Conservation (phyloP, 1,140 invertebrate genomes). For the Carposina sasakii region DNA sequence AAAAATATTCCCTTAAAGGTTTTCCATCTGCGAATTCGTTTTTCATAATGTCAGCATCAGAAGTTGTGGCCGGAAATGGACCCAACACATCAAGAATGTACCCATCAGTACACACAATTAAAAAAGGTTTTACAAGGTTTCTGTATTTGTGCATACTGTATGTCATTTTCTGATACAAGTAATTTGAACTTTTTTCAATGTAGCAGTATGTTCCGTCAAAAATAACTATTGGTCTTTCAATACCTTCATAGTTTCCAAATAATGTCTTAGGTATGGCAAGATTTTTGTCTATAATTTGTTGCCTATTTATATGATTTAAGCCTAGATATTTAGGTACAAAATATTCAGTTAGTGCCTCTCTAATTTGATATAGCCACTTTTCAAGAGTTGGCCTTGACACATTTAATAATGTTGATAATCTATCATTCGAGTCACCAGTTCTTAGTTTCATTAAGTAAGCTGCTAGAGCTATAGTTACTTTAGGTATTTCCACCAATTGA, state of each 20-base stretch:
- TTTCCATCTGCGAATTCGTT: background rate
- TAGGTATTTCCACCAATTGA: conserved; percentile 15
- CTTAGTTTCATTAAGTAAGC: conserved; percentile 22
- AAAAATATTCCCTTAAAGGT: background rate
- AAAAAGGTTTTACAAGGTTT: conserved; percentile 8
- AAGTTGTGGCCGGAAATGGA: background rate
- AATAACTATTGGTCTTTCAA: conserved; percentile 13
- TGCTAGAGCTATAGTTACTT: conserved; percentile 4
- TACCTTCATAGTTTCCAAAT: conserved; percentile 17
- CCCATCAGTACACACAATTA: conserved; percentile 17
- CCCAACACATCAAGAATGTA: conserved; percentile 10
- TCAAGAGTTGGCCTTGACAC: conserved; percentile 19
- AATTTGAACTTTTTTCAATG: conserved; percentile 19
- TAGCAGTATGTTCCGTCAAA: conserved; percentile 21
- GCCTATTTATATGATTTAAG: conserved; percentile 18
- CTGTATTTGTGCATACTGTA: background rate
- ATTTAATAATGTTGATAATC: conserved; percentile 15
- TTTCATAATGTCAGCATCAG: conserved; percentile 1
- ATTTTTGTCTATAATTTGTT: background rate
- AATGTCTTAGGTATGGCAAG: conserved; percentile 15
- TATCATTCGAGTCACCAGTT: conserved; percentile 8
- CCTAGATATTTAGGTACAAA: conserved; percentile 24
- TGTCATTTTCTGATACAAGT: conserved; percentile 7
- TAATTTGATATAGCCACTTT: conserved; percentile 15
- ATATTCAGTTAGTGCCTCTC: conserved; percentile 16